These are phyloP conservation scores for Plebejus anna DNA, from an alignment of 2,888 invertebrate species.

Conservation along the genomic window DNA sequence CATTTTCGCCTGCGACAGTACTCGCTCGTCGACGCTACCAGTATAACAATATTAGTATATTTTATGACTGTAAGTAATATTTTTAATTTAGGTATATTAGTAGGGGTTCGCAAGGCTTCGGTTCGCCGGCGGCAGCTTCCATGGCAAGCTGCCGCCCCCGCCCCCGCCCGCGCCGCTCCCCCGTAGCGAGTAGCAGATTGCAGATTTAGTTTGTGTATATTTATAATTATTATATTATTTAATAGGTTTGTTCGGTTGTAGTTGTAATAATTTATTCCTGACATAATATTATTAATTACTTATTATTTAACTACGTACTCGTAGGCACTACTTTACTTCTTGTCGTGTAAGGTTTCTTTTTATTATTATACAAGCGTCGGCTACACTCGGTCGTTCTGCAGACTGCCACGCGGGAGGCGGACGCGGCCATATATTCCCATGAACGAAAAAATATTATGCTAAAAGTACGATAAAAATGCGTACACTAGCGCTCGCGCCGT, in stretches of 20 bases:
- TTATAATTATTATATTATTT: not conserved
- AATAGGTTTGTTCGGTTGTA: constrained; percentile 10
- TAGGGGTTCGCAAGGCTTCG: not conserved
- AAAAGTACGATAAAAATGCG: no score
- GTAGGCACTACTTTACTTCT: not conserved
- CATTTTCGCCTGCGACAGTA: not conserved
- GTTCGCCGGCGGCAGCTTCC: not conserved
- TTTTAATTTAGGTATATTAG: not conserved
- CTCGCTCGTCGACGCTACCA: not conserved
- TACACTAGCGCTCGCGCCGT: no score
- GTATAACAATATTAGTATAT: not conserved
- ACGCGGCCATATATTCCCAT: no score
- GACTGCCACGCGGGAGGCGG: not conserved
- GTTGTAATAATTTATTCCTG: constrained; percentile 24
- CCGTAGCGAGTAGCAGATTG: not conserved
- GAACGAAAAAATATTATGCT: no score
- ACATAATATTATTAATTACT: not conserved
- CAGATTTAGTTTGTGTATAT: constrained; percentile 7
- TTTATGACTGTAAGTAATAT: not conserved
- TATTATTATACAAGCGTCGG: not conserved
- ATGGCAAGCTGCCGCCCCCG: constrained; percentile 5
- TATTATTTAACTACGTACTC: not conserved
- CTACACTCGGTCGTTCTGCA: not conserved
- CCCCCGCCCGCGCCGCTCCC: not conserved
- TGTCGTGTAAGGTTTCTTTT: not conserved